Percentiles rank a stretch among this genome's conserved stretches.
phyloP scores from a whole-genome alignment of 2,113 vertebrate species.

The Lipophrys pholis region DNA sequence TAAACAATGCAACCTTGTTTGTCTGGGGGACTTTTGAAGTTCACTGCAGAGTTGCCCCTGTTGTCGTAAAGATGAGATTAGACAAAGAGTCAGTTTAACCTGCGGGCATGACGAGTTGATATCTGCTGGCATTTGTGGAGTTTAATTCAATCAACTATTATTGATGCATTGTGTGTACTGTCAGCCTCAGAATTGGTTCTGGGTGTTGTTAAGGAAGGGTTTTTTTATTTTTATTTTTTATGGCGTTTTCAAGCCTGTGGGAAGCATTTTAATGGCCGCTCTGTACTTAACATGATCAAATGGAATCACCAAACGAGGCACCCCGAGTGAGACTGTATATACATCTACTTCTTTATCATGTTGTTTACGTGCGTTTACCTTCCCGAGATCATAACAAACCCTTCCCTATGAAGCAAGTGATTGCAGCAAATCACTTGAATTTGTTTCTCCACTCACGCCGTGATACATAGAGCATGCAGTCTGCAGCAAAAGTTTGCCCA shows the following conservation, averaged over 20 bases:
- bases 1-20: not conserved
- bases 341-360: not conserved
- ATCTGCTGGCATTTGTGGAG: not conserved
- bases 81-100: not conserved
- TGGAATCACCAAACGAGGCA: not conserved
- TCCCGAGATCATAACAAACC: not conserved
- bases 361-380: not conserved
- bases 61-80: no score
- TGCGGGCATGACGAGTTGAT: not conserved
- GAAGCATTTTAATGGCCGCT: conserved; percentile 27
- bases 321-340: not conserved
- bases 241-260: not conserved
- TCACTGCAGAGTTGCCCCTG: not conserved
- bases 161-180: conserved; percentile 15
- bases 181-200: not conserved
- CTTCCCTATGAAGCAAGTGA: not conserved
- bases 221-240: not conserved
- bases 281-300: conserved; percentile 9
- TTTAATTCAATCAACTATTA: conserved; percentile 27
- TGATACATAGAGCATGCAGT: not conserved
- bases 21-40: not conserved
- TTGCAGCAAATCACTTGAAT: not conserved
- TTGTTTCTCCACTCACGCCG: not conserved
- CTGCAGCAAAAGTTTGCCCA: conserved; percentile 10
- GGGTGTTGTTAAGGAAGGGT: not conserved